Evolutionary conservation across 2,888 invertebrate genomes (phyloP).

Genomic region (Tortricodes alternella): DNA sequence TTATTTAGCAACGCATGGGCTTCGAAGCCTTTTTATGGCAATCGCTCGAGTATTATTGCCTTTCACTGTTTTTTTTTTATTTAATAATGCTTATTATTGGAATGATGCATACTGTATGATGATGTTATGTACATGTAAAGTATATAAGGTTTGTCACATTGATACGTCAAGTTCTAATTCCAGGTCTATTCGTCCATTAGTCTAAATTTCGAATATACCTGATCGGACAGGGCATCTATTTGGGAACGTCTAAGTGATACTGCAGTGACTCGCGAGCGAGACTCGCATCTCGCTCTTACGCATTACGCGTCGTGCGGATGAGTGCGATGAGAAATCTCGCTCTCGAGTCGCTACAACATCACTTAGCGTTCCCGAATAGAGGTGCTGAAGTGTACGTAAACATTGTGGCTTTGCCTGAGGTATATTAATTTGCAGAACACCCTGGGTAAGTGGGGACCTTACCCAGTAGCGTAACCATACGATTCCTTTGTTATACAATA

Average conservation of each 20-base stretch:
- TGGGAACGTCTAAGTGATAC: too few species aligned
- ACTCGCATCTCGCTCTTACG: too few species aligned
- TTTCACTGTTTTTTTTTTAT: conserved; percentile 9
- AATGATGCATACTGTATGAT: background rate
- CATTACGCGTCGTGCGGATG: too few species aligned
- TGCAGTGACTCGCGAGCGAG: too few species aligned
- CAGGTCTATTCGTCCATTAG: too few species aligned
- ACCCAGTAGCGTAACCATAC: conserved; percentile 11
- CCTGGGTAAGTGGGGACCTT: background rate
- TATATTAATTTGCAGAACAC: conserved; percentile 5
- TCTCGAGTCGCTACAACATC: too few species aligned
- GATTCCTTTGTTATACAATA: conserved; percentile 20
- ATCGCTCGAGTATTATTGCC: conserved; percentile 5
- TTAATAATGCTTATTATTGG: background rate
- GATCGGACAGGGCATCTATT: too few species aligned
- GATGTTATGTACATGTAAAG: background rate
- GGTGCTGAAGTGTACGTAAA: background rate
- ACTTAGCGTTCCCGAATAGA: too few species aligned
- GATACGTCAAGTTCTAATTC: too few species aligned
- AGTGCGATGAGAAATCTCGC: too few species aligned
- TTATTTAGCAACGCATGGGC: conserved; percentile 19
- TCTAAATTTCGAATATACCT: too few species aligned
- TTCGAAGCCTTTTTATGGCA: conserved; percentile 13
- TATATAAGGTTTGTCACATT: too few species aligned
- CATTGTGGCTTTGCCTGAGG: background rate